Evolutionary conservation across 2,113 vertebrate species (phyloP).

Genomic region (Ancistrus triradiatus): DNA sequence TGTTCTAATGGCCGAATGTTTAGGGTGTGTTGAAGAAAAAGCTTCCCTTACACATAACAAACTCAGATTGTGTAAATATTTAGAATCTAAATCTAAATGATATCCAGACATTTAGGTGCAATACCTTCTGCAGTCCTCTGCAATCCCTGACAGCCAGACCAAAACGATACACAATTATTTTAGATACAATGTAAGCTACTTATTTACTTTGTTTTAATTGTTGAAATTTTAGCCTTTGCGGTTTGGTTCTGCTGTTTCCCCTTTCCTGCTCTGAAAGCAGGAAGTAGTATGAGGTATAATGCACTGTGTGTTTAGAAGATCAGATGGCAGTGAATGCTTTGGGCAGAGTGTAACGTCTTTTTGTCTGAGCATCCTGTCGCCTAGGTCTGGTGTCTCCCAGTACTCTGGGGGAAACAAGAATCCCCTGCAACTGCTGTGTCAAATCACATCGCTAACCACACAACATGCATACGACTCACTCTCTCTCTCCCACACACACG

Average conservation of each 20-base stretch:
- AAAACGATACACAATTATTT: constrained; percentile 27
- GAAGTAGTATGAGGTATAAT: constrained; percentile 15
- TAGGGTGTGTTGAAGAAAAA: constrained; percentile 38
- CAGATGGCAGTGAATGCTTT: constrained; percentile 40
- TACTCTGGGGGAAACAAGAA: constrained; percentile 48
- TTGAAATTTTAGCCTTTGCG: background rate
- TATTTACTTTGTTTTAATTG: background rate
- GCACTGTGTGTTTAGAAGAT: constrained; percentile 24
- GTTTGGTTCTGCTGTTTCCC: background rate
- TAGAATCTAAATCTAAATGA: constrained; percentile 43
- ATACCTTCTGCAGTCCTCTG: background rate
- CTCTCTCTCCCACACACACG: constrained; percentile 41
- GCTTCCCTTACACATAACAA: constrained; percentile 38
- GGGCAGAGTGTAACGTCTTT: constrained; percentile 47
- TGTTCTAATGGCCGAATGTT: constrained; percentile 44
- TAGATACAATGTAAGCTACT: background rate
- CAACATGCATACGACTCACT: constrained; percentile 32
- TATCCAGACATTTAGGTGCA: constrained; percentile 40
- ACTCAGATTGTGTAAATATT: constrained; percentile 47
- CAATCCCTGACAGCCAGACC: background rate
- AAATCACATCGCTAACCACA: constrained; percentile 47
- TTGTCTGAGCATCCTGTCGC: constrained; percentile 46
- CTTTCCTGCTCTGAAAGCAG: too few species aligned
- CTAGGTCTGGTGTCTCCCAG: constrained; percentile 43
- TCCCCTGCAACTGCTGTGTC: constrained; percentile 51